These are phyloP conservation scores for Bergia sp. DNA, from an alignment of 92 coral and sea anemone genomes.

Conservation along the genomic window DNA sequence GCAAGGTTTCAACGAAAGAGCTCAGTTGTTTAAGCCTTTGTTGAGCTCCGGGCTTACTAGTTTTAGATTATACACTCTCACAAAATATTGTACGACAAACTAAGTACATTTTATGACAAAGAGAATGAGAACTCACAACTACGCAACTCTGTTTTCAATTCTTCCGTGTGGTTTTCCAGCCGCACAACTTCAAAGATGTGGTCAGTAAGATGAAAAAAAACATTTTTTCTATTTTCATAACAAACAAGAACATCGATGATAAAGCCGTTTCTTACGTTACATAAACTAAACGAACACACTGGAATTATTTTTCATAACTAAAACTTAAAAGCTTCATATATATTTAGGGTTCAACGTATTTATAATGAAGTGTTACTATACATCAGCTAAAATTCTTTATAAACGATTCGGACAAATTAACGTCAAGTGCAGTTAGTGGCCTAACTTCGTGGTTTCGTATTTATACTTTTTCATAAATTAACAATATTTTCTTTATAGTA, in stretches of 20 bases:
- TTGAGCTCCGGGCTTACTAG: background rate
- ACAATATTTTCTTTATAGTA: background rate
- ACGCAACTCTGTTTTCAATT: background rate
- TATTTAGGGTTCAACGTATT: background rate
- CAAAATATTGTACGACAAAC: background rate
- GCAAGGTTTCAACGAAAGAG: background rate
- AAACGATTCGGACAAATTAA: slow-evolving; percentile 1
- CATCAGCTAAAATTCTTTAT: background rate
- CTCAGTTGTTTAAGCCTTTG: background rate
- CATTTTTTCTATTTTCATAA: background rate
- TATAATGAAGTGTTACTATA: background rate
- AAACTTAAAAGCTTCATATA: background rate
- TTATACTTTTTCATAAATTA: background rate
- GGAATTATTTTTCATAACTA: background rate
- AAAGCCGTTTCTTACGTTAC: background rate
- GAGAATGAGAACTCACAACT: too few species aligned
- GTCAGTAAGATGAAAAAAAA: background rate
- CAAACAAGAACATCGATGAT: background rate
- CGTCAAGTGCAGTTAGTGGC: background rate
- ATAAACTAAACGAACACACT: background rate
- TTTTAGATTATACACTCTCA: background rate
- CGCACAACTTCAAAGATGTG: background rate
- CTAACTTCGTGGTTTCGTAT: background rate
- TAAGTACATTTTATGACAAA: too few species aligned
- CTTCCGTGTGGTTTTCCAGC: background rate